phyloP scores from a whole-genome alignment of 1,140 invertebrate species.

The Melanaphis sacchari region DNA sequence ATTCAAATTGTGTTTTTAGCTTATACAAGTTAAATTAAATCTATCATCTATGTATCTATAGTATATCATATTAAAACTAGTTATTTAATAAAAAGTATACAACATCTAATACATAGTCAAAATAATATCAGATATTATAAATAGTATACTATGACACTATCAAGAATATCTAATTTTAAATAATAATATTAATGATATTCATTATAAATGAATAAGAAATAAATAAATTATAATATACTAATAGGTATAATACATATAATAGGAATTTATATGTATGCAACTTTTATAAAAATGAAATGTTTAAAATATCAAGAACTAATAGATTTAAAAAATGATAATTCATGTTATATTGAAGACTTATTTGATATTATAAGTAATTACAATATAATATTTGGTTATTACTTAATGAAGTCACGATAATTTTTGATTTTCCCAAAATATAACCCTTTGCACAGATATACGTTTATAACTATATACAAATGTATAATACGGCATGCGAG shows the following conservation, averaged over 20 bases:
- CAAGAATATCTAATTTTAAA: background rate
- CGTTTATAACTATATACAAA: background rate
- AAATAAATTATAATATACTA: background rate
- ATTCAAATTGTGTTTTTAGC: background rate
- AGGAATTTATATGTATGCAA: background rate
- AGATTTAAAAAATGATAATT: background rate
- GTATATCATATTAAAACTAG: background rate
- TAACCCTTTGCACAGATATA: background rate
- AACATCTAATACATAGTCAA: background rate
- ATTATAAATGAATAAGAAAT: background rate
- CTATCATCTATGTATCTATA: background rate
- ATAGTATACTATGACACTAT: too few species aligned
- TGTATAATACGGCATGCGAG: background rate
- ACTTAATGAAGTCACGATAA: background rate
- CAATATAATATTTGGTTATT: background rate
- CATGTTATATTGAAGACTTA: background rate
- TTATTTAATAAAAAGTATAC: background rate
- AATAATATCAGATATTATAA: background rate
- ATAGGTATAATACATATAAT: background rate
- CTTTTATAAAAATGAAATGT: background rate
- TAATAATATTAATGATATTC: background rate
- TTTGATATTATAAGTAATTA: background rate
- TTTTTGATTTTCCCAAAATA: background rate
- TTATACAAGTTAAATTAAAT: background rate
- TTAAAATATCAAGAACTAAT: background rate